A percentile compares a stretch with the other conserved stretches of the same genome.
Evolutionary conservation across 1,140 invertebrate genomes (phyloP).

Genomic region (Phortica variegata): DNA sequence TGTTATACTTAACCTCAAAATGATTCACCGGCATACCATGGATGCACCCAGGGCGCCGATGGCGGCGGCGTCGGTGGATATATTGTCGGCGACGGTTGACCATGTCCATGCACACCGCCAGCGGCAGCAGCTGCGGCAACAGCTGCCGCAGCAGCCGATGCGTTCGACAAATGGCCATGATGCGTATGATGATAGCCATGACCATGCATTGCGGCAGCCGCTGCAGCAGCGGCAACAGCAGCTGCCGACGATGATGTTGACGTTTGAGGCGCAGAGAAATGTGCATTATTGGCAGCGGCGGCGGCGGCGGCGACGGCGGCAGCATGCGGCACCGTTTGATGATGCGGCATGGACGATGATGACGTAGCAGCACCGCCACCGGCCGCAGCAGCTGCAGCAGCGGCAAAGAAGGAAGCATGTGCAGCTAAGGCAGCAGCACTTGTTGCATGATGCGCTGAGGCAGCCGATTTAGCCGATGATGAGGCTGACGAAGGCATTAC

Average conservation of each 20-base stretch:
- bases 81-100: slow-evolving; percentile 54
- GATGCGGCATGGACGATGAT: slow-evolving; percentile 8
- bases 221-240: slow-evolving; percentile 24
- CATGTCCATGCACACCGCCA: slow-evolving; percentile 25
- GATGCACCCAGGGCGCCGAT: slow-evolving; percentile 56
- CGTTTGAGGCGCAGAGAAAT: slow-evolving; percentile 31
- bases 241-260: slow-evolving; percentile 27
- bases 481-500: no score
- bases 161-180: slow-evolving; percentile 21
- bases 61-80: slow-evolving; percentile 56
- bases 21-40: slow-evolving; percentile 53
- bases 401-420: slow-evolving; percentile 1
- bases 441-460: no score
- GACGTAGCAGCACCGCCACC: not conserved
- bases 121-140: slow-evolving; percentile 34
- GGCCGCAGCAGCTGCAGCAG: slow-evolving; percentile 3
- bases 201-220: slow-evolving; percentile 32
- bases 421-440: not conserved
- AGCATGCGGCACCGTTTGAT: slow-evolving; percentile 8
- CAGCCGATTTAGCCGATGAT: no score
- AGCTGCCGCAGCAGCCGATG: slow-evolving; percentile 34
- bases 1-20: slow-evolving; percentile 26
- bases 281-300: slow-evolving; percentile 24
- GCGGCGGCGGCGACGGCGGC: slow-evolving; percentile 18
- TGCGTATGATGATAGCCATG: slow-evolving; percentile 21